Percentiles rank a stretch among this genome's conserved stretches.
Conservation (phyloP, 2,888 invertebrate genomes). For the Baccha elongata region DNA sequence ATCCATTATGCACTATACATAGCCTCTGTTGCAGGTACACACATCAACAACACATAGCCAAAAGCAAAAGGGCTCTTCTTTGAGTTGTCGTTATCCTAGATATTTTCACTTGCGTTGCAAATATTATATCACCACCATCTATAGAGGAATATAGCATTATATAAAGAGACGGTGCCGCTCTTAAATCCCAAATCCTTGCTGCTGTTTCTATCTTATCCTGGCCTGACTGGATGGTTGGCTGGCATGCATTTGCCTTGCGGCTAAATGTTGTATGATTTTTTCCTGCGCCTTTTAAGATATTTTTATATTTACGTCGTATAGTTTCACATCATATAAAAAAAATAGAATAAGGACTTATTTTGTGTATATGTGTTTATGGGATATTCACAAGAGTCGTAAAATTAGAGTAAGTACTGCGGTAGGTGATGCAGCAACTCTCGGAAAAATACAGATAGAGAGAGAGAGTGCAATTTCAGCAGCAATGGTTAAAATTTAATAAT, state of each 20-base stretch:
- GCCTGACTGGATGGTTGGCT: slow-evolving; percentile 12
- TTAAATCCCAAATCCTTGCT: slow-evolving; percentile 52
- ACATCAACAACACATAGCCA: slow-evolving; percentile 16
- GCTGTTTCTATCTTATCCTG: slow-evolving; percentile 16
- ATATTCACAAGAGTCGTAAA: slow-evolving; percentile 63
- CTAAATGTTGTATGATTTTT: slow-evolving; percentile 50
- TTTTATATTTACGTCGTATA: slow-evolving; percentile 42
- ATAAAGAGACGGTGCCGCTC: slow-evolving; percentile 27
- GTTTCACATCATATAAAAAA: slow-evolving; percentile 9
- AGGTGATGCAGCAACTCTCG: slow-evolving; percentile 71
- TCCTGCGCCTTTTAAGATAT: slow-evolving; percentile 43
- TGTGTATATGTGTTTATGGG: slow-evolving; percentile 15
- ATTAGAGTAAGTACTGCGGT: slow-evolving; percentile 73
- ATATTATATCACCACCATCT: slow-evolving; percentile 16
- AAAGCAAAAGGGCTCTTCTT: slow-evolving; percentile 40
- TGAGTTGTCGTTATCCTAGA: slow-evolving; percentile 68
- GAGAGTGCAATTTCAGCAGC: slow-evolving; percentile 25
- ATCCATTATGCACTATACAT: slow-evolving; percentile 51
- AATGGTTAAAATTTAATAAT: slow-evolving; percentile 69
- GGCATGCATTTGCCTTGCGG: slow-evolving; percentile 56
- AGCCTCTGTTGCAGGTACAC: slow-evolving; percentile 5
- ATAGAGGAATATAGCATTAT: not conserved
- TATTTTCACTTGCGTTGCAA: slow-evolving; percentile 42
- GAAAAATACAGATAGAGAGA: too few species aligned
- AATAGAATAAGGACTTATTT: slow-evolving; percentile 54